Conservation (phyloP, 2,797 vertebrate genomes). For the Peromyscus attwateri region DNA sequence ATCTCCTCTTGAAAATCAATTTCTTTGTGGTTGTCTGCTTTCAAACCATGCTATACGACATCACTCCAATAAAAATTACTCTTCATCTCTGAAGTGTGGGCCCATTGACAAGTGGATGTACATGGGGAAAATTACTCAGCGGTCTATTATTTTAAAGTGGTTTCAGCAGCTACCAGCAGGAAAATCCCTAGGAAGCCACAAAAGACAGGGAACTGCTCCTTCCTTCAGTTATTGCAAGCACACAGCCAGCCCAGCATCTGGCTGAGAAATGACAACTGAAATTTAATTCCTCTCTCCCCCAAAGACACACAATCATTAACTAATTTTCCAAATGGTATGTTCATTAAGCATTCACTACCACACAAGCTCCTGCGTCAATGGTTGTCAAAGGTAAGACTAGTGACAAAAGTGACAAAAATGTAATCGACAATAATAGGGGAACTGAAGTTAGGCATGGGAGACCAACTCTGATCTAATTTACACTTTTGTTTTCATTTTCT, state of each 20-base stretch:
- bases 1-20: constrained; percentile 77
- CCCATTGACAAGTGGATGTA: constrained; percentile 63
- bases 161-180: constrained; percentile 66
- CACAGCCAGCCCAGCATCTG: constrained; percentile 41
- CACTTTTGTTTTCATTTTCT: constrained; percentile 33
- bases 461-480: constrained; percentile 33
- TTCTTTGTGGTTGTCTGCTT: constrained; percentile 69
- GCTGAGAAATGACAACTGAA: constrained; percentile 46
- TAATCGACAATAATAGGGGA: background rate
- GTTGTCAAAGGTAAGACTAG: constrained; percentile 25
- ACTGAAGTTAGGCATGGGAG: constrained; percentile 15
- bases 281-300: constrained; percentile 35
- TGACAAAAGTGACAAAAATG: constrained; percentile 41
- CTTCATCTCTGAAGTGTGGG: constrained; percentile 65
- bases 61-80: constrained; percentile 71
- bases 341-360: constrained; percentile 57
- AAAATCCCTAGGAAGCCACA: constrained; percentile 57
- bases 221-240: constrained; percentile 58
- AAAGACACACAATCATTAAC: constrained; percentile 63
- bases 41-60: constrained; percentile 56
- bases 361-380: constrained; percentile 19
- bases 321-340: constrained; percentile 59
- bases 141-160: constrained; percentile 69
- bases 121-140: constrained; percentile 69
- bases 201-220: constrained; percentile 51